Evolutionary conservation across 1,140 invertebrate genomes (phyloP).

Genomic region (Dendrolimus kikuchii): DNA sequence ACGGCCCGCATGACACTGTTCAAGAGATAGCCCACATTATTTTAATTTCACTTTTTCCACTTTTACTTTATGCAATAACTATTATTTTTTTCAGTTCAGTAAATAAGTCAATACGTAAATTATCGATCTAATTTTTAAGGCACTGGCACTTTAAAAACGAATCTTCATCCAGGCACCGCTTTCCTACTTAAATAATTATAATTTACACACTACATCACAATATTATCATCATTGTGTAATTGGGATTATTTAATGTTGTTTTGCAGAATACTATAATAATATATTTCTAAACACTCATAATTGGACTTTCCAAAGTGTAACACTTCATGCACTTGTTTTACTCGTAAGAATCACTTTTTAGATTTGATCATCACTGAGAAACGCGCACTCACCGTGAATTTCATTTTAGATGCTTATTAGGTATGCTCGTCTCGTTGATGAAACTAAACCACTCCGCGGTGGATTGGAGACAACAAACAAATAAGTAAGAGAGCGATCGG

Average conservation of each 20-base stretch:
- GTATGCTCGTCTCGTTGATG: constrained; percentile 38
- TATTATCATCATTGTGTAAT: too few relatives aligned
- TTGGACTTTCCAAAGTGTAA: constrained; percentile 6
- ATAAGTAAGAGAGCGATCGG: constrained; percentile 32
- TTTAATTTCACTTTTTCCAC: constrained; percentile 64
- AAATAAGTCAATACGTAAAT: background rate
- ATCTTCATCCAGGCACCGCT: too few relatives aligned
- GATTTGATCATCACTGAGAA: constrained; percentile 17
- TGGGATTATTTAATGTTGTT: background rate
- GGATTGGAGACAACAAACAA: constrained; percentile 33
- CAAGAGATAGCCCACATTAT: constrained; percentile 53
- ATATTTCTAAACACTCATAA: constrained; percentile 1
- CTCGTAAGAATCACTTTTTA: background rate
- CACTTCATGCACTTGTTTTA: constrained; percentile 18
- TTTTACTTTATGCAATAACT: constrained; percentile 50
- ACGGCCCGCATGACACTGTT: constrained; percentile 51
- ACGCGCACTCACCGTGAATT: constrained; percentile 66
- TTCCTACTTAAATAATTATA: too few relatives aligned
- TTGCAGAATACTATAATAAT: constrained; percentile 2
- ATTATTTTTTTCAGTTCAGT: constrained; percentile 10
- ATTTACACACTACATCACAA: too few relatives aligned
- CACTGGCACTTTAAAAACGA: too few relatives aligned
- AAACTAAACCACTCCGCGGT: constrained; percentile 58
- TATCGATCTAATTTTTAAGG: too few relatives aligned
- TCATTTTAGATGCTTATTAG: constrained; percentile 58